Base-by-base conservation (phyloP, 2,113 vertebrate genomes). In the Cryptomyrus ogoouensis region DNA sequence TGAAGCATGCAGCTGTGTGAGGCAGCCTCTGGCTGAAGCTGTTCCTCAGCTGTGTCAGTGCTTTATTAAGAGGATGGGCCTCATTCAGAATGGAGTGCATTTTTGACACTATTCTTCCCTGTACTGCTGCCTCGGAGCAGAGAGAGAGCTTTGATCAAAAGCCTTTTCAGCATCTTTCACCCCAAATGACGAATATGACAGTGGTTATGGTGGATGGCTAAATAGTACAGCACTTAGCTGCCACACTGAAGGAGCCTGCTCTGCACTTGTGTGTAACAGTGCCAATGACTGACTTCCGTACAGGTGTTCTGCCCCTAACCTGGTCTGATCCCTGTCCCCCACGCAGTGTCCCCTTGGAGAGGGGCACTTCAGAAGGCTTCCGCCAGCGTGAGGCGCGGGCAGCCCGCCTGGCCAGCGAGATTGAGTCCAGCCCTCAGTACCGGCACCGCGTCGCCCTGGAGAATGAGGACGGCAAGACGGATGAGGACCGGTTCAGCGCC, bases 371-470 rank as follows among this genome's bases (percentile, higher is more conserved):
- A 0, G 98, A 98, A 70, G 93, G 95, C 52, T 98, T 94, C 91
- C 94, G 97, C 12, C 97, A 97, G 92, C 93, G 98, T 90, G 97
- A 98, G 91, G 96, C 97, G 0, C 96, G 98, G 0, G 98, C 98
- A 0, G 94, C 97, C 12, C 97, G 97, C 19, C 92, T 98, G 90
- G 98, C 97, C 87, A 96, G 94, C 35, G 98, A 98, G 93, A 98
- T 98, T 15, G 98, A 98, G 88, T 96, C 97, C 0, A 98, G 96
- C 56, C 96, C 97, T 2, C 97, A 98, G 93, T 97, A 98, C 92
- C 96, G 97, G 74, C 94, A 96, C 46, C 96, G 97, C 0, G 96
- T 96, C 0, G 93, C 93, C 15, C 95, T 98, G 92, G 98, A 98
- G 93, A 98, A 98, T 0, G 98, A 98, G 0, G 97, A 98, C 0